These are phyloP conservation scores for Astreopora myriophthalma DNA, from an alignment of 64 coral and sea anemone genomes.

Conservation along the genomic window DNA sequence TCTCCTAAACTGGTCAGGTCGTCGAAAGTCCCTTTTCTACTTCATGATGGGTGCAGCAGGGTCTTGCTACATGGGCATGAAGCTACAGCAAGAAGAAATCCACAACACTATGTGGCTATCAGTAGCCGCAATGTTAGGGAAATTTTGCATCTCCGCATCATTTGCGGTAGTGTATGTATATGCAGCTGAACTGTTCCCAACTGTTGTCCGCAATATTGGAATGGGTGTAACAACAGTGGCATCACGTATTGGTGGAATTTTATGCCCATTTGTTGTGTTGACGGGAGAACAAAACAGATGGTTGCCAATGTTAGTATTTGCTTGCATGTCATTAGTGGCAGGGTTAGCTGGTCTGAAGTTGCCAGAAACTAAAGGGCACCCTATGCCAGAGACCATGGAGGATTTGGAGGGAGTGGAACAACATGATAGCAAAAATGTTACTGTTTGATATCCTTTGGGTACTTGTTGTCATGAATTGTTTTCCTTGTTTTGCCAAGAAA, in stretches of 20 bases:
- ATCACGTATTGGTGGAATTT: slow-evolving; percentile 69
- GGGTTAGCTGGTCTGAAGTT: slow-evolving; percentile 54
- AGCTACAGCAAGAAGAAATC: slow-evolving; percentile 33
- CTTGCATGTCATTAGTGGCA: slow-evolving; percentile 50
- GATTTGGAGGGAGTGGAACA: slow-evolving; percentile 61
- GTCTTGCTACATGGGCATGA: slow-evolving; percentile 74
- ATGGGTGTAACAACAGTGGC: slow-evolving; percentile 77
- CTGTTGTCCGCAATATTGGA: slow-evolving; percentile 85
- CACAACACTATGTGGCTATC: slow-evolving; percentile 22
- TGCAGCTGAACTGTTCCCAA: slow-evolving; percentile 82
- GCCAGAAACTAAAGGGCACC: slow-evolving; percentile 80
- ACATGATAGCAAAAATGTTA: slow-evolving; percentile 5
- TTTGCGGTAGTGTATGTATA: slow-evolving; percentile 87
- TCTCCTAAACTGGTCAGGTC: slow-evolving; percentile 65
- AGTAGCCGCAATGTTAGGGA: slow-evolving; percentile 56
- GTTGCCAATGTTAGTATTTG: slow-evolving; percentile 86
- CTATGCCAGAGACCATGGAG: slow-evolving; percentile 86
- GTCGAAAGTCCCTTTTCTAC: slow-evolving; percentile 74
- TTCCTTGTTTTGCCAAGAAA: no score
- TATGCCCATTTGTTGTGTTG: slow-evolving; percentile 77
- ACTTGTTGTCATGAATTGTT: background rate
- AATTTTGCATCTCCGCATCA: slow-evolving; percentile 77
- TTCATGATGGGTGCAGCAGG: slow-evolving; percentile 75
- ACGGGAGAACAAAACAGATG: slow-evolving; percentile 77
- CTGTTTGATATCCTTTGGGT: background rate